Evolutionary conservation across 1,140 invertebrate species (phyloP).

Genomic region (Armadillidium nasatum): DNA sequence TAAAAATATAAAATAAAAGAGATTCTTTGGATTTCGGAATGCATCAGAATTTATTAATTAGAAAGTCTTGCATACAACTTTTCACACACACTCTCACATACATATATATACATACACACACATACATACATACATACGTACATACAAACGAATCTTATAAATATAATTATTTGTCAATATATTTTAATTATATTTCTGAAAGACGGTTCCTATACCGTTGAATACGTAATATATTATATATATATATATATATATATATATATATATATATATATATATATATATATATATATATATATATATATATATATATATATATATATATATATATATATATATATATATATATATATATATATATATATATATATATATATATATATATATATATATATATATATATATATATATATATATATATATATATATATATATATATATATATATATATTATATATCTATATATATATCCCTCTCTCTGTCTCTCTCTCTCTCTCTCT

Average conservation of each 20-base stretch:
- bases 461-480: constrained; percentile 15
- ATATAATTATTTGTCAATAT: too few relatives aligned
- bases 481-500: too few relatives aligned
- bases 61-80: too few relatives aligned
- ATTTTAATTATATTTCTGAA: too few relatives aligned
- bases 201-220: too few relatives aligned
- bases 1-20: too few relatives aligned
- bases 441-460: not conserved
- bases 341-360: not conserved
- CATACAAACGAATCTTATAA: too few relatives aligned
- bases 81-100: too few relatives aligned
- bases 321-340: not conserved
- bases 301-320: not conserved
- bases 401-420: not conserved
- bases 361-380: not conserved
- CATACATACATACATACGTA: too few relatives aligned
- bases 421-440: not conserved
- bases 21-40: too few relatives aligned
- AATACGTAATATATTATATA: not conserved
- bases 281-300: not conserved
- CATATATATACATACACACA: too few relatives aligned
- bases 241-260: not conserved
- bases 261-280: not conserved
- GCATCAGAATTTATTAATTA: too few relatives aligned
- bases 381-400: not conserved